A percentile compares a stretch with the other conserved stretches of the same genome.
phyloP scores from a whole-genome alignment of 2,113 vertebrate genomes.

The Ramphastos sulfuratus region DNA sequence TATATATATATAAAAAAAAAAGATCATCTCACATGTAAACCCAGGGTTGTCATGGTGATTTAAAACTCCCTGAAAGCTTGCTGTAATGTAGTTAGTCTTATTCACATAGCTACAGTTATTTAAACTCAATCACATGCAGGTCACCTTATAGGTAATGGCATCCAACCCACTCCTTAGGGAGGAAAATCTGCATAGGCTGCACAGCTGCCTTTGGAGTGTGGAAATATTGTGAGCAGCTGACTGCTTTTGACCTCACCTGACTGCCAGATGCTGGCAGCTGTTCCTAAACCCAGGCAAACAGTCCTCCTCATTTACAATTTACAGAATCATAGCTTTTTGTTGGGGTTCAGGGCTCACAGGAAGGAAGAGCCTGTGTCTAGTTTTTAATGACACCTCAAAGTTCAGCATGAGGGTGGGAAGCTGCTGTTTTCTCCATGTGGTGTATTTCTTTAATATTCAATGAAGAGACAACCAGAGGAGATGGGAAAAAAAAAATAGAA shows the following conservation, averaged over 20 bases:
- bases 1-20: conserved; percentile 13
- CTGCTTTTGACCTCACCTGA: conserved; percentile 35
- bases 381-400: neutral
- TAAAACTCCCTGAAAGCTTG: conserved; percentile 20
- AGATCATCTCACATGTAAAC: conserved; percentile 7
- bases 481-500: too few species aligned
- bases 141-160: neutral
- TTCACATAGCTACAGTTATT: conserved; percentile 11
- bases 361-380: neutral
- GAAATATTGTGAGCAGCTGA: neutral
- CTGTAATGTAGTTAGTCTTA: conserved; percentile 39
- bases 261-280: conserved; percentile 6
- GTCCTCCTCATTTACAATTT: conserved; percentile 9
- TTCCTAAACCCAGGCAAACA: neutral
- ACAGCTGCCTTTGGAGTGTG: neutral
- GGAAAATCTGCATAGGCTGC: neutral
- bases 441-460: neutral
- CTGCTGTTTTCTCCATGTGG: neutral
- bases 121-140: conserved; percentile 4
- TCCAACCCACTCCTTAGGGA: neutral
- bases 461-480: neutral
- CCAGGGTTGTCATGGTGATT: conserved; percentile 47
- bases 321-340: neutral
- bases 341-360: neutral
- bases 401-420: neutral